These are phyloP conservation scores for Myiotriccus ornatus DNA, from an alignment of 2,797 vertebrate species.

Conservation along the genomic window DNA sequence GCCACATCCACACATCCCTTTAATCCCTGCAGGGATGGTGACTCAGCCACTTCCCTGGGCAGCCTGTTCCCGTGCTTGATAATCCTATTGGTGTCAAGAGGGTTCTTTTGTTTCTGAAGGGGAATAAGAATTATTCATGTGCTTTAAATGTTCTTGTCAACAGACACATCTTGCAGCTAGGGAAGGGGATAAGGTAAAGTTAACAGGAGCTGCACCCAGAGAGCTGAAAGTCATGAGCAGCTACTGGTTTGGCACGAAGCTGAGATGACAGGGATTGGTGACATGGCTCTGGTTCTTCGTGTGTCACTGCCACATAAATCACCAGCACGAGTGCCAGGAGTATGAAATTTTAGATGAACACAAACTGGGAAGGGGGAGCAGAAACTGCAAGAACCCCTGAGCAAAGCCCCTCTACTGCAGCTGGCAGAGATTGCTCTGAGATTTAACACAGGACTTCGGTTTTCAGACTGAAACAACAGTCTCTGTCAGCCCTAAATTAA, in stretches of 20 bases:
- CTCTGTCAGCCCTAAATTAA: not conserved
- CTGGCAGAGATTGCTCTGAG: not conserved
- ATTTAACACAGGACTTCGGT: not conserved
- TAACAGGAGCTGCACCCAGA: not conserved
- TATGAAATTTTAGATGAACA: not conserved
- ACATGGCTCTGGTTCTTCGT: not conserved
- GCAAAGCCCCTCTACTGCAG: not conserved
- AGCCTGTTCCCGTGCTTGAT: not conserved
- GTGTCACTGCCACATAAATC: not conserved
- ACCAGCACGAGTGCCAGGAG: not conserved
- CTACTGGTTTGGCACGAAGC: not conserved
- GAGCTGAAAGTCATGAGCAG: not conserved
- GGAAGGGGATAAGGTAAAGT: not conserved
- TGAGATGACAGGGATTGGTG: not conserved
- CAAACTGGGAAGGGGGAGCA: not conserved
- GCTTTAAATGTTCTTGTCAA: not conserved
- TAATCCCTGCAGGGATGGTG: not conserved
- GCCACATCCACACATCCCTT: not conserved
- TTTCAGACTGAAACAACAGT: not conserved
- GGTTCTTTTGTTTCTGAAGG: not conserved
- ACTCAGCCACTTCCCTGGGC: conserved; percentile 6
- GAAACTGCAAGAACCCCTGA: not conserved
- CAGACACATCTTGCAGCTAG: not conserved
- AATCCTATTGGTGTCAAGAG: not conserved
- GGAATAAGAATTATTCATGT: not conserved